These are phyloP conservation scores for Trichosurus vulpecula DNA, from an alignment of 2,797 vertebrate genomes.

Conservation along the genomic window DNA sequence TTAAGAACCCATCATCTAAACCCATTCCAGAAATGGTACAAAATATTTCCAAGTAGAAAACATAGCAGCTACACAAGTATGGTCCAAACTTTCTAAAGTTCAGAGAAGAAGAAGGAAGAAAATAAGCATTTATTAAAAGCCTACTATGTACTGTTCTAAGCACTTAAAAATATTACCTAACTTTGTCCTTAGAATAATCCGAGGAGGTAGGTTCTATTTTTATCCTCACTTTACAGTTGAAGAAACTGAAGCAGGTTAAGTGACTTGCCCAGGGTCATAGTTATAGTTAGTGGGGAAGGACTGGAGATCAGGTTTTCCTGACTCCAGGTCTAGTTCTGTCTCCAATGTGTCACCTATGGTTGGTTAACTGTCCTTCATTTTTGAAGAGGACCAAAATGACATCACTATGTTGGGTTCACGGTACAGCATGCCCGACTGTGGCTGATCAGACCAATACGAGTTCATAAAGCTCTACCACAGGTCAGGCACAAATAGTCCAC, in stretches of 20 bases:
- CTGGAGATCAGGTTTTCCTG: no score
- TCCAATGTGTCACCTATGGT: neutral
- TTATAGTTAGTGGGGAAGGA: neutral
- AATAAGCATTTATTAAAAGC: neutral
- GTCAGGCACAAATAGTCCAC: no score
- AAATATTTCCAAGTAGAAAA: neutral
- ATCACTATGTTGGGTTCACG: no score
- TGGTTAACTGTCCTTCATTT: neutral
- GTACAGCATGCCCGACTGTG: no score
- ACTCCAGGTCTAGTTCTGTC: neutral
- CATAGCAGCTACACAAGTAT: neutral
- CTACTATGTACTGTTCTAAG: neutral
- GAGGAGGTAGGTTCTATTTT: neutral
- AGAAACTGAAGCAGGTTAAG: neutral
- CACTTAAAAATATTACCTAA: neutral
- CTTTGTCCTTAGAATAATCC: no score
- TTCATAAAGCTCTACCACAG: no score
- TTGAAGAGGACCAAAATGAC: no score
- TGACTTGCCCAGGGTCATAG: neutral
- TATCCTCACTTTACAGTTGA: neutral
- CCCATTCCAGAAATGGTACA: neutral
- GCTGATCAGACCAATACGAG: no score
- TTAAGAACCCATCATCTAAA: neutral
- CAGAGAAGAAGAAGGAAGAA: neutral
- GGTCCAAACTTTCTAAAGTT: neutral